Percentiles rank a stretch among this genome's conserved stretches.
These are phyloP conservation scores for Pristis pectinata DNA, from an alignment of 2,797 vertebrate genomes.

Conservation along the genomic window DNA sequence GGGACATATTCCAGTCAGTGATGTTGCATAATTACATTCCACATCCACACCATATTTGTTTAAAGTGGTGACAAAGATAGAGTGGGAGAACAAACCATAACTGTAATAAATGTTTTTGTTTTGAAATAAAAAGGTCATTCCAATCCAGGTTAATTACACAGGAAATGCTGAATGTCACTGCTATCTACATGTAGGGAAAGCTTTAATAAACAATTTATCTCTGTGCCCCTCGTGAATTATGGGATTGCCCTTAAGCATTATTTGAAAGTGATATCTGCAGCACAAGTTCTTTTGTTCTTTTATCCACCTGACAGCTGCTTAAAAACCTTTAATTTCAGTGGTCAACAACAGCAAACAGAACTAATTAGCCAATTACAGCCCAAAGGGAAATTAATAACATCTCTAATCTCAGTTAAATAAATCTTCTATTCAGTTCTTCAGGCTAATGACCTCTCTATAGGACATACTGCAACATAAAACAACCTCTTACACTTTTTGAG, in stretches of 20 bases:
- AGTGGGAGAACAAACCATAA: neutral
- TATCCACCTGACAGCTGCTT: neutral
- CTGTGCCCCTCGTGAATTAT: neutral
- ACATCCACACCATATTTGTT: neutral
- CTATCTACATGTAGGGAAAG: neutral
- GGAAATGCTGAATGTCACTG: neutral
- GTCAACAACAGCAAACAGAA: neutral
- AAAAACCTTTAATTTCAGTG: neutral
- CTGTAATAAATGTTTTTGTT: neutral
- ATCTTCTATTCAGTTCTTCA: conserved; percentile 15
- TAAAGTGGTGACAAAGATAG: neutral
- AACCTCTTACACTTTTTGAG: neutral
- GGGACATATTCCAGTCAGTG: neutral
- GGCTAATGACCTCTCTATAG: neutral
- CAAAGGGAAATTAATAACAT: conserved; percentile 18
- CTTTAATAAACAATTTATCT: neutral
- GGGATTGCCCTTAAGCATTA: neutral
- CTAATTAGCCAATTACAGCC: conserved; percentile 2
- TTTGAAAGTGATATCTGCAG: neutral
- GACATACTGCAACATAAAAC: neutral
- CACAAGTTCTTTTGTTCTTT: neutral
- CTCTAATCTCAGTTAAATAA: conserved; percentile 14
- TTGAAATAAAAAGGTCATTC: neutral
- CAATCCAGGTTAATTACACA: neutral
- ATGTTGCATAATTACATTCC: neutral